These are phyloP conservation scores for Anser brachyrhynchus DNA, from an alignment of 2,113 vertebrate species.

Conservation along the genomic window DNA sequence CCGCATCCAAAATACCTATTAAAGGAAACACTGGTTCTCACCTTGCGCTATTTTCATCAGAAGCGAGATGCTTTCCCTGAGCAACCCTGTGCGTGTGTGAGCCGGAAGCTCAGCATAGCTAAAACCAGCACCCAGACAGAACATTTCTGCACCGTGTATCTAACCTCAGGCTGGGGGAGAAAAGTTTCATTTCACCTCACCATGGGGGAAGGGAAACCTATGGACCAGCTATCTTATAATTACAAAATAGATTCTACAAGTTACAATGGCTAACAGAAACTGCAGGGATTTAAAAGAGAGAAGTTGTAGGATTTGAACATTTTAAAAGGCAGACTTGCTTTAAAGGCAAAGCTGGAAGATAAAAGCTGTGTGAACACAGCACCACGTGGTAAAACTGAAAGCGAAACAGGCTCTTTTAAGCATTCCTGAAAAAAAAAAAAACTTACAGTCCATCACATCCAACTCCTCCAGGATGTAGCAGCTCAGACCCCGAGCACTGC, in stretches of 20 bases:
- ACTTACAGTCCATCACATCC: neutral
- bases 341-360: neutral
- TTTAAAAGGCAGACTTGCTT: neutral
- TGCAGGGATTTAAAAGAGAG: neutral
- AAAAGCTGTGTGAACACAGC: neutral
- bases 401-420: neutral
- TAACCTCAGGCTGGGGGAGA: neutral
- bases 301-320: neutral
- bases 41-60: neutral
- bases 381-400: neutral
- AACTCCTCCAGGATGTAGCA: neutral
- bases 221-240: neutral
- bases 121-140: neutral
- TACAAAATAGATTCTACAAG: neutral
- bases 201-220: neutral
- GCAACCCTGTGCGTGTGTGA: neutral
- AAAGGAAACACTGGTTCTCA: neutral
- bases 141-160: neutral
- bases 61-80: neutral
- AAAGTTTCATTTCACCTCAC: neutral
- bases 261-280: neutral
- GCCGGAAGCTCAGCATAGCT: neutral
- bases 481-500: neutral
- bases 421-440: neutral
- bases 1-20: neutral